Base-by-base conservation (phyloP, 2,797 vertebrate genomes). In the Xerus rutilus region DNA sequence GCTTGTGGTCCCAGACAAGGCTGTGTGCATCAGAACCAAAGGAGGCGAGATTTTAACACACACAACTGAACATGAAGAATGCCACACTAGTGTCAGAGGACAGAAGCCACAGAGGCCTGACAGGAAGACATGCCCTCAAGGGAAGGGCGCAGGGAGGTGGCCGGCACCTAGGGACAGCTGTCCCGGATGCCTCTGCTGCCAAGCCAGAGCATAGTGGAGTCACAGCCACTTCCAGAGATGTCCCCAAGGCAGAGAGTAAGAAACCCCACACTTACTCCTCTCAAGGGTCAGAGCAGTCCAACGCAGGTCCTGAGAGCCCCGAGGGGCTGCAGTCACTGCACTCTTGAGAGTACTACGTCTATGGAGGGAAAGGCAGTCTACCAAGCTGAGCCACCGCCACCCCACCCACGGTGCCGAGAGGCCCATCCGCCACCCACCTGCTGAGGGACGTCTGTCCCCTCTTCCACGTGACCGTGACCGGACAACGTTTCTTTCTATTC, bases 181-280 rank as follows among this genome's bases (percentile, higher is more conserved):
- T 39, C 28, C 25, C 67, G 43, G 47, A 35, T 52, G 47, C 12
- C n/a, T 45, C 32, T 32, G 13, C 85, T 2, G 39, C 8, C 52
- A 14, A 3, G 3, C 11, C 43, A n/a, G 54, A 11, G n/a, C 49
- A 2, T n/a, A 6, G 7, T 12, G 3, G 23, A 39, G 13, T 39
- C 32, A 1, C 30, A 6, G 57, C 28, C 11, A 15, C 30, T 52
- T 14, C 2, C 17, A 7, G 74, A 32, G 9, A 6, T 0, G 2
- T 39, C n/a, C 54, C 18, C 7, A 1, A 39, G 83, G 14, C 5
- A 20, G 5, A 52, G 17, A 64, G 8, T 10, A 85, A 45, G 17
- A 59, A 47, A 32, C 45, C 11, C 8, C 11, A 23, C 13, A 28
- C 7, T 1, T 21, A 32, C 30, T 65, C 54, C 28, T 28, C 32